Conservation (phyloP, 2,113 vertebrate species). For the Lota lota region DNA sequence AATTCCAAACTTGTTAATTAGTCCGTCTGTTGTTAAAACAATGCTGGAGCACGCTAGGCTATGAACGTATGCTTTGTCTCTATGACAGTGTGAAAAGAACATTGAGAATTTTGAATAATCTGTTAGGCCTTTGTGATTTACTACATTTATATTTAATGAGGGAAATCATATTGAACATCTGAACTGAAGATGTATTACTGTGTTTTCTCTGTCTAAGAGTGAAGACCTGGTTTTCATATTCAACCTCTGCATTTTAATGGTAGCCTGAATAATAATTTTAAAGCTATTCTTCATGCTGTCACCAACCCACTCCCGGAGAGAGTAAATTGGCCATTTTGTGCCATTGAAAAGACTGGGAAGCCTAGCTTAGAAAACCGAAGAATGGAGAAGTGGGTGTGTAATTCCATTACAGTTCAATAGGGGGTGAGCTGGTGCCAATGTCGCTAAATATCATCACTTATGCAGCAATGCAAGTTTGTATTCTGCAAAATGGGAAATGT, state of each 20-base stretch:
- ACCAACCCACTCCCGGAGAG: neutral
- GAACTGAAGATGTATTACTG: too few species aligned
- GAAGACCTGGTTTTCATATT: neutral
- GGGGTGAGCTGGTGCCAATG: neutral
- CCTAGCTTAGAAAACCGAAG: neutral
- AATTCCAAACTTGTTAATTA: too few species aligned
- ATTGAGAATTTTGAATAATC: too few species aligned
- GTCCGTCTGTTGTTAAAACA: too few species aligned
- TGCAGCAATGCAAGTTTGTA: neutral
- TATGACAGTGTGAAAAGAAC: too few species aligned
- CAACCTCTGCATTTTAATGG: neutral
- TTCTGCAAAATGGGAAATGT: neutral
- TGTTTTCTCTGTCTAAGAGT: too few species aligned
- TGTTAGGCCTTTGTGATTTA: neutral
- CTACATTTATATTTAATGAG: neutral
- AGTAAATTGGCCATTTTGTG: neutral
- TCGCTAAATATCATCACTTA: neutral
- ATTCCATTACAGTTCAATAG: neutral
- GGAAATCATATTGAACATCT: neutral
- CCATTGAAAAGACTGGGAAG: neutral
- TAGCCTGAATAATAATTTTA: neutral
- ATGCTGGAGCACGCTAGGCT: too few species aligned
- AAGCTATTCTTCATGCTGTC: constrained; percentile 1
- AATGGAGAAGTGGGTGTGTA: neutral
- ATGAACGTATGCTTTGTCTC: too few species aligned